phyloP scores from a whole-genome alignment of 1,140 invertebrate genomes.

The Marisa cornuarietis region DNA sequence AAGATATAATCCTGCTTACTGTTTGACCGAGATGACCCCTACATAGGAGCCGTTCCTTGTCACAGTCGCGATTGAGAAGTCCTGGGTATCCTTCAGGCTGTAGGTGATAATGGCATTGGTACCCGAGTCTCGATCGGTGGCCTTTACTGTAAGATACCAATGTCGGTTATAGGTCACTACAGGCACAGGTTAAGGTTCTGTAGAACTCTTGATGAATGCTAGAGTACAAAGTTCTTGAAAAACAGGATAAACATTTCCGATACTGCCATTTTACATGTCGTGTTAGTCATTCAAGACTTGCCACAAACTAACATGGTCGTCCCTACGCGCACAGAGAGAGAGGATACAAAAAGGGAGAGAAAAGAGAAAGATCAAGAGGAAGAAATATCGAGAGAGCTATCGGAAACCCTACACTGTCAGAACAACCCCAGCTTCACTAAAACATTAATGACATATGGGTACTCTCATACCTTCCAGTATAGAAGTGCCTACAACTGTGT shows the following conservation, averaged over 20 bases:
- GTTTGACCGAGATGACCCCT: constrained; percentile 47
- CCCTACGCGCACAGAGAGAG: no score
- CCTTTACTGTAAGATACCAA: constrained; percentile 42
- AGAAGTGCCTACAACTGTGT: not conserved
- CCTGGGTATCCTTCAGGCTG: constrained; percentile 36
- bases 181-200: not conserved
- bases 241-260: not conserved
- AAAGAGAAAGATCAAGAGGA: not conserved
- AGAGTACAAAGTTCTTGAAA: no score
- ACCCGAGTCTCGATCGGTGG: constrained; percentile 50
- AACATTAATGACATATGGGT: not conserved
- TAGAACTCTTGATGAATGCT: not conserved
- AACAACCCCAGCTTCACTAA: not conserved
- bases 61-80: constrained; percentile 39
- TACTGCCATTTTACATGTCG: not conserved
- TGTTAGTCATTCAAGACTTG: not conserved
- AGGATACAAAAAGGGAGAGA: not conserved
- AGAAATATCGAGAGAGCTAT: not conserved
- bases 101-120: constrained; percentile 50
- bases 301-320: not conserved
- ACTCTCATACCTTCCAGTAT: constrained; percentile 14
- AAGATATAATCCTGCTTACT: constrained; percentile 37
- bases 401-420: no score
- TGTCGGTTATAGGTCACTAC: not conserved
- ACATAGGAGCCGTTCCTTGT: constrained; percentile 35